A percentile compares a stretch with the other conserved stretches of the same genome.
phyloP scores from a whole-genome alignment of 2,888 invertebrate species.

The Drosophila peninsularis region DNA sequence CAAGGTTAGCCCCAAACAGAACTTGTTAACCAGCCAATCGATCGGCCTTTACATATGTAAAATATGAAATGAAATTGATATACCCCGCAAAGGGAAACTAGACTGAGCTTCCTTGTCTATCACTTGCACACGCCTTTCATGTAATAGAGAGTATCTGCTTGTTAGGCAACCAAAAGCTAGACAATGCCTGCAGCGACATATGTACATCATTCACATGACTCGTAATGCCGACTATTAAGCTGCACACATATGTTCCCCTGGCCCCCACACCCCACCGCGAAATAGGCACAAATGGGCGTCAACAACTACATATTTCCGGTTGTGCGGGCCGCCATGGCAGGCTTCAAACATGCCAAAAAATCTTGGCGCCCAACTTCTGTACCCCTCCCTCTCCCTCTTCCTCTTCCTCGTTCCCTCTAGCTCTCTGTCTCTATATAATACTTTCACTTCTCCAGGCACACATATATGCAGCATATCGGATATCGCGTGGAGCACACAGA shows the following conservation, averaged over 20 bases:
- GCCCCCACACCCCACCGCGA: constrained; percentile 4
- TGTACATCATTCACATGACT: constrained; percentile 8
- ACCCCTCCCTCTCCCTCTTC: not conserved
- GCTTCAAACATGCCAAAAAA: constrained; percentile 67
- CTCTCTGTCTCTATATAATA: constrained; percentile 37
- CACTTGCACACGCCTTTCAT: not conserved
- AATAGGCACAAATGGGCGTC: constrained; percentile 74
- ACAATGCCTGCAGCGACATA: constrained; percentile 5
- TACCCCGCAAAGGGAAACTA: constrained; percentile 26
- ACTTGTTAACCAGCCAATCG: constrained; percentile 68
- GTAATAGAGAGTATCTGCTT: constrained; percentile 1
- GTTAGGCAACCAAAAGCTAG: not conserved
- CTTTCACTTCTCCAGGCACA: constrained; percentile 60
- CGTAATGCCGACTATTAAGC: constrained; percentile 21
- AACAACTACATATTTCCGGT: constrained; percentile 80
- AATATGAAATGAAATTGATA: not conserved
- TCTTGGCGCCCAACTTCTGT: constrained; percentile 26
- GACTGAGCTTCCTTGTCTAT: not conserved
- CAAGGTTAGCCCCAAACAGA: constrained; percentile 51
- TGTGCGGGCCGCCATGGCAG: constrained; percentile 69
- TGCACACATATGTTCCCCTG: constrained; percentile 24
- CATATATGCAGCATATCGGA: constrained; percentile 38
- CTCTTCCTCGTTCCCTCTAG: no score
- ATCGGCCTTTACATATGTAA: constrained; percentile 31
- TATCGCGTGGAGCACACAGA: constrained; percentile 77